Percentiles rank a stretch among this genome's conserved stretches.
Conservation (phyloP, 2,797 vertebrate species). For the Sebastiscus tertius region DNA sequence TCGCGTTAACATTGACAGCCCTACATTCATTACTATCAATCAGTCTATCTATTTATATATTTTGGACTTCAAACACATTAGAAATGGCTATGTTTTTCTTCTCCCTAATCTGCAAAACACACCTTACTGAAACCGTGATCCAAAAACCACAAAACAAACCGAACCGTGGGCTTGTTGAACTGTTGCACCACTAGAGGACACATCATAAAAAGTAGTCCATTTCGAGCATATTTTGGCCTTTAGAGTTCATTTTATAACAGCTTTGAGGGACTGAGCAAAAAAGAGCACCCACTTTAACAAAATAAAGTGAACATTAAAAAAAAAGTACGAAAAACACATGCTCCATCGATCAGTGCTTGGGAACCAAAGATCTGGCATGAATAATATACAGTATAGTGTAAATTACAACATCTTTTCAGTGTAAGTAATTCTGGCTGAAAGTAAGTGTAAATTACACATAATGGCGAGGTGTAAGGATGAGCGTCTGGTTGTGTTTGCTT, state of each 20-base stretch:
- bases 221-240: neutral
- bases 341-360: slow-evolving; percentile 31
- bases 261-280: neutral
- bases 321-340: neutral
- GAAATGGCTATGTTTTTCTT: no score
- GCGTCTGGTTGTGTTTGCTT: slow-evolving; percentile 67
- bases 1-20: no score
- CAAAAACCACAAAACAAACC: no score
- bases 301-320: neutral
- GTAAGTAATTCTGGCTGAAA: slow-evolving; percentile 1
- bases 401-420: slow-evolving; percentile 13
- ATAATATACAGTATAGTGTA: slow-evolving; percentile 24
- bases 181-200: neutral
- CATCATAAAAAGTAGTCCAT: neutral
- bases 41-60: no score
- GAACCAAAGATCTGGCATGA: slow-evolving; percentile 8
- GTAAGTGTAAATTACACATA: slow-evolving; percentile 31
- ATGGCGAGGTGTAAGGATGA: slow-evolving; percentile 44
- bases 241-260: neutral
- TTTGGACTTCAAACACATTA: no score
- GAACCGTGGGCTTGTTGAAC: no score
- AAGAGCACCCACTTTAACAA: neutral
- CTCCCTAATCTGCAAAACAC: no score
- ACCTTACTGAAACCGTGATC: no score
- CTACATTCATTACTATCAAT: no score